phyloP scores from a whole-genome alignment of 2,888 invertebrate genomes.

The Leptinotarsa peninsularis region DNA sequence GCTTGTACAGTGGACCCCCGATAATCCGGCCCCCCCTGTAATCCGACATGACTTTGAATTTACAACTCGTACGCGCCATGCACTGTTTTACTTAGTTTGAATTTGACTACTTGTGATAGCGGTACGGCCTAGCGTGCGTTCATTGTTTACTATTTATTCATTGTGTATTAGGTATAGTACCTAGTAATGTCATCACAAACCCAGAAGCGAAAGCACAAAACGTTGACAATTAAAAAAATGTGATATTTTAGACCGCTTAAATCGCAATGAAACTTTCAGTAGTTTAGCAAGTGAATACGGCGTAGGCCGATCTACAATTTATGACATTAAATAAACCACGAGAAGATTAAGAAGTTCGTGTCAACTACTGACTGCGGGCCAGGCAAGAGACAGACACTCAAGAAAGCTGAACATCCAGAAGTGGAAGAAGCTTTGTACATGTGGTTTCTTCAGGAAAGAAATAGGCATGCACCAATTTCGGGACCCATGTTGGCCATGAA shows the following conservation, averaged over 20 bases:
- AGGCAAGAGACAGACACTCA: conserved; percentile 32
- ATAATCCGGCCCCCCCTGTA: no score
- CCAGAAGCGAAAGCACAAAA: conserved; percentile 19
- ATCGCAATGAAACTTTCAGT: conserved; percentile 28
- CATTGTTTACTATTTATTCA: conserved; percentile 15
- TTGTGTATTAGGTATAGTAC: conserved; percentile 1
- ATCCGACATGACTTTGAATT: no score
- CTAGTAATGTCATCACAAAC: background rate
- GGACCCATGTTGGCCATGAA: conserved; percentile 36
- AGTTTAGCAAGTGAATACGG: conserved; percentile 42
- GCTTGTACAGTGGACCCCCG: background rate
- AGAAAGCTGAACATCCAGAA: conserved; percentile 36
- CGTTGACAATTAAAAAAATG: conserved; percentile 9
- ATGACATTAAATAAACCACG: conserved; percentile 30
- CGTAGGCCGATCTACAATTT: conserved; percentile 41
- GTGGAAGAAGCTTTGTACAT: conserved; percentile 46
- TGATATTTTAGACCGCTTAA: conserved; percentile 19
- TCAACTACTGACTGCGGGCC: conserved; percentile 36
- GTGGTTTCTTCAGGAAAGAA: conserved; percentile 48
- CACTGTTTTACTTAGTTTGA: conserved; percentile 7
- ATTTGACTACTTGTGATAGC: conserved; percentile 15
- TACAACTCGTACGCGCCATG: conserved; percentile 7
- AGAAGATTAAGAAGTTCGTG: conserved; percentile 34
- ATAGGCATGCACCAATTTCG: conserved; percentile 29
- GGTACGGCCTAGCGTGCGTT: conserved; percentile 14